Evolutionary conservation across 2,888 invertebrate species (phyloP).

Genomic region (Nipponacmea schrenckii): DNA sequence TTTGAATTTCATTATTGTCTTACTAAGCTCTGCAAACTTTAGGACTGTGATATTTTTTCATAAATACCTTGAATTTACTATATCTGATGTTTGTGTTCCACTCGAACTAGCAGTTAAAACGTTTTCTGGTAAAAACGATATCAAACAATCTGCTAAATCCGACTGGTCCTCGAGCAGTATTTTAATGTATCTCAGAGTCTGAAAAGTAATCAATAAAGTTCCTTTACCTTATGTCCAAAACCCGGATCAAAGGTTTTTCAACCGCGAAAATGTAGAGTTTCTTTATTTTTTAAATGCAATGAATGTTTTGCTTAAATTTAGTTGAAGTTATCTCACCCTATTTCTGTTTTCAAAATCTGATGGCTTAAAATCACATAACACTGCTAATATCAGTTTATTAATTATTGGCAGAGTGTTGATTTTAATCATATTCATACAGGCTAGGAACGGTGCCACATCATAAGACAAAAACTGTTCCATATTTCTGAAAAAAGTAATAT

Average conservation of each 20-base stretch:
- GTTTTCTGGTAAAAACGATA: conserved; percentile 34
- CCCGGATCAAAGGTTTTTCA: too few relatives aligned
- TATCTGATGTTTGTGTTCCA: too few relatives aligned
- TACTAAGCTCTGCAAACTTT: too few relatives aligned
- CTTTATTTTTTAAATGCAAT: too few relatives aligned
- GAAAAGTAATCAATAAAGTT: conserved; percentile 16
- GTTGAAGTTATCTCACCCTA: conserved; percentile 35
- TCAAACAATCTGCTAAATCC: conserved; percentile 37
- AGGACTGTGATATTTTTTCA: too few relatives aligned
- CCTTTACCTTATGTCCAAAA: too few relatives aligned
- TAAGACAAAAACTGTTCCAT: conserved; percentile 29
- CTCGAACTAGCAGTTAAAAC: too few relatives aligned
- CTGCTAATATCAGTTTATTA: conserved; percentile 39
- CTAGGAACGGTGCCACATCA: conserved; percentile 33
- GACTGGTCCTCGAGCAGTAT: conserved; percentile 35
- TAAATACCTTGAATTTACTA: too few relatives aligned
- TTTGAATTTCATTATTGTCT: too few relatives aligned
- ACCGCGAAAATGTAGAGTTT: too few relatives aligned
- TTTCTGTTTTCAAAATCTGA: conserved; percentile 25
- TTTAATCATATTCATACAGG: conserved; percentile 39
- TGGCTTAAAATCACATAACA: conserved; percentile 44
- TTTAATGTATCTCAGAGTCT: conserved; percentile 42
- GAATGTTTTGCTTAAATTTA: too few relatives aligned
- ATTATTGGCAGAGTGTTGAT: conserved; percentile 29
- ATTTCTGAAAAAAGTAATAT: background rate